Base-by-base conservation (phyloP, 2,797 vertebrate species). In the Alectoris magna region DNA sequence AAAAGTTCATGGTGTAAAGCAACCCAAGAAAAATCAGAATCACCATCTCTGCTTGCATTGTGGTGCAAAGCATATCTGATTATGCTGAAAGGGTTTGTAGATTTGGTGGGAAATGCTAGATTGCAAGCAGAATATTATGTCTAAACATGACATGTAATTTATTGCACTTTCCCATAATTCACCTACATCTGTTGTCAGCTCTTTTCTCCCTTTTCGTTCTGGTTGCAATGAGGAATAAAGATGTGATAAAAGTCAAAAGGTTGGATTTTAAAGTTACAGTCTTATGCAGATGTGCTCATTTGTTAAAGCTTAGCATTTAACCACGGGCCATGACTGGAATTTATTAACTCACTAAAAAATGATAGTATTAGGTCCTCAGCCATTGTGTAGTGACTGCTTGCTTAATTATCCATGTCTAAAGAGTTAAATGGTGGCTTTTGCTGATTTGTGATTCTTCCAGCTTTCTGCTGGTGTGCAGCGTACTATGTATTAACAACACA, bases 401-500 rank as follows among this genome's bases (percentile, higher is more conserved):
- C 95, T 97, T 98, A 97, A 98, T 97, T 98, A 96, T 64, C 96
- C 96, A 76, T 97, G 91, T 86, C 96, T 97, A 95, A 97, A 96
- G 86, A 95, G 89, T 85, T 96, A 95, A 95, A 95, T 67, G 43
- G 94, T 95, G 69, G 66, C 44, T 96, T 94, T 94, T 94, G 63
- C 95, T 97, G 94, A 96, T 96, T 93, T 97, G 95, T 95, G 95
- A 96, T 96, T 96, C 95, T 95, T 95, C 29, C 84, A 84, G 73
- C 68, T 97, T 94, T 94, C 72, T 96, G 56, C 72, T 92, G 29
- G 48, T 90, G 75, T 91, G 69, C 72, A 93, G 64, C 53, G 58
- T 89, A 91, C 88, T 94, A 69, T 87, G 90, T 90, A 92, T 95
- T 93, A 93, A 87, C 88, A 95, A 90, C 94, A 96, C 95, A 97